These are phyloP conservation scores for Cossypha niveicapilla DNA, from an alignment of 2,797 vertebrate genomes.

Conservation along the genomic window DNA sequence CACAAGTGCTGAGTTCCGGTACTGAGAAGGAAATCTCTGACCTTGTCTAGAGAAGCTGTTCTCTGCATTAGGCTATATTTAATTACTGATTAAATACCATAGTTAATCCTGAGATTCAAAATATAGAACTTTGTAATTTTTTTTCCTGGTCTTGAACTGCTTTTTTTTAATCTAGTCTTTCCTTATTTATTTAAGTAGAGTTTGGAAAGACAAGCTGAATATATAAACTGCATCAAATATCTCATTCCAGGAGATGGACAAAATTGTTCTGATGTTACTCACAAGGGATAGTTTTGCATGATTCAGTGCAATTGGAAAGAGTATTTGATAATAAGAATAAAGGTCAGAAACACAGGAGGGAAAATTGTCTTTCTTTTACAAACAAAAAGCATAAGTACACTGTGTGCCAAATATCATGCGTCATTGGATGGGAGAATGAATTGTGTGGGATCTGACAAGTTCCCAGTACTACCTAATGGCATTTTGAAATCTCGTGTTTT, in stretches of 20 bases:
- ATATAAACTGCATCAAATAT: not conserved
- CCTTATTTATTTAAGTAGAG: not conserved
- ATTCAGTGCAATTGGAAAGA: not conserved
- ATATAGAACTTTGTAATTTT: not conserved
- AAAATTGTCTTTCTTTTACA: not conserved
- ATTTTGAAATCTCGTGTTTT: constrained; percentile 5
- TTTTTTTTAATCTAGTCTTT: not conserved
- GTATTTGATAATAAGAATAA: not conserved
- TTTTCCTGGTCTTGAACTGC: not conserved
- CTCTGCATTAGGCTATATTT: not conserved
- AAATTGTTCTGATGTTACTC: not conserved
- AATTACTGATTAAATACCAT: not conserved
- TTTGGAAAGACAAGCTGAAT: not conserved
- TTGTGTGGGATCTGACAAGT: constrained; percentile 42
- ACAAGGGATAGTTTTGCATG: not conserved
- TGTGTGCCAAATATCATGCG: not conserved
- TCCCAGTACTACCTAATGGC: constrained; percentile 1
- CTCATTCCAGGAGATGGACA: not conserved
- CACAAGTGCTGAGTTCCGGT: accelerated
- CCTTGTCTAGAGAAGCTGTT: not conserved
- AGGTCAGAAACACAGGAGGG: not conserved
- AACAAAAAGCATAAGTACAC: not conserved
- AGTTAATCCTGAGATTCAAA: not conserved
- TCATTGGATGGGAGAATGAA: not conserved
- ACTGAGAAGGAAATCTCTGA: not conserved